Evolutionary conservation across 2,888 invertebrate species (phyloP).

Genomic region (Thumatha senex): DNA sequence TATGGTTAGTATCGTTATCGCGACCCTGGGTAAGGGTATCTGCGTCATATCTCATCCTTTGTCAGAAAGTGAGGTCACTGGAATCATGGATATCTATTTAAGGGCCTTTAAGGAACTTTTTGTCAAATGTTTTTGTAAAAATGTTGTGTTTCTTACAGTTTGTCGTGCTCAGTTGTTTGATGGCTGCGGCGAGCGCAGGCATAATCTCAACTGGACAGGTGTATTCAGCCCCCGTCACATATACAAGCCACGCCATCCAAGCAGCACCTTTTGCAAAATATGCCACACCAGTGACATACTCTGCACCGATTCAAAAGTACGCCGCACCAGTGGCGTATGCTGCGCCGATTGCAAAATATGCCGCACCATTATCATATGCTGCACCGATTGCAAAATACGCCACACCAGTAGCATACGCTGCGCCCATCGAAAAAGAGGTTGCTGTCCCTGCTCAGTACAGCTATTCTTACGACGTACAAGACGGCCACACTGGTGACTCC

Average conservation of each 20-base stretch:
- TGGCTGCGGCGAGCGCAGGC: conserved; percentile 47
- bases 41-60: too few species aligned
- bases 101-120: too few species aligned
- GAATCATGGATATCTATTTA: too few species aligned
- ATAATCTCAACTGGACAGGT: conserved; percentile 24
- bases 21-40: too few species aligned
- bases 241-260: conserved; percentile 35
- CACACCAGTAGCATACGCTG: conserved; percentile 50
- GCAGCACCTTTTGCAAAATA: conserved; percentile 6
- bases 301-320: too few species aligned
- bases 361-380: conserved; percentile 36
- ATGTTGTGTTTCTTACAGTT: conserved; percentile 31
- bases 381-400: conserved; percentile 39
- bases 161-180: conserved; percentile 41
- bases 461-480: conserved; percentile 78
- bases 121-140: too few species aligned
- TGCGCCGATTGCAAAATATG: too few species aligned
- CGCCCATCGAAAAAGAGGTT: conserved; percentile 46
- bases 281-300: too few species aligned
- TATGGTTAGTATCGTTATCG: too few species aligned
- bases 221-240: conserved; percentile 44
- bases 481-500: conserved; percentile 74
- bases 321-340: too few species aligned
- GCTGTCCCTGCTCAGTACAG: conserved; percentile 60
- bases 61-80: too few species aligned